A percentile compares a stretch with the other conserved stretches of the same genome.
phyloP scores from a whole-genome alignment of 2,797 vertebrate species.

The Nyctibius grandis region DNA sequence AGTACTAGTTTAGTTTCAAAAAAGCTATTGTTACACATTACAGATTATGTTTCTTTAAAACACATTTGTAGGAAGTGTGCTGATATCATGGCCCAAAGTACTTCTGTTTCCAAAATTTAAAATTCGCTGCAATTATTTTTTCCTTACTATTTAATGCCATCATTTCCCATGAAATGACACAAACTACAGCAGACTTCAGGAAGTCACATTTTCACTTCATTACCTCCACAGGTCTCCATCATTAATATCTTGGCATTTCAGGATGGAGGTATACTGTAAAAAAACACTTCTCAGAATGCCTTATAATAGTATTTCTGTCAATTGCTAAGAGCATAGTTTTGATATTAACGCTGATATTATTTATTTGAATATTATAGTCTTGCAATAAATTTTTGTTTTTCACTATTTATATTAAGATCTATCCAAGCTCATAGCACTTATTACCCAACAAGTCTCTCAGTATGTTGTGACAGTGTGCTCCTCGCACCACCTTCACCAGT shows the following conservation, averaged over 20 bases:
- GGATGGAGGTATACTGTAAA: neutral
- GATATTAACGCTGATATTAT: neutral
- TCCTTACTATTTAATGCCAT: neutral
- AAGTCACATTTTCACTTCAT: neutral
- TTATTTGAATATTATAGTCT: neutral
- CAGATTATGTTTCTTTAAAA: neutral
- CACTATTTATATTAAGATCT: neutral
- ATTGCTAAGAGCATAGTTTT: neutral
- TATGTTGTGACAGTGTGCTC: no score
- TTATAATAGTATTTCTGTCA: neutral
- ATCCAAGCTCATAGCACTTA: neutral
- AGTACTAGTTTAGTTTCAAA: neutral
- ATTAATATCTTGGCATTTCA: neutral
- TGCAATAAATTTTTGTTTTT: neutral
- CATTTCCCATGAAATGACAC: neutral
- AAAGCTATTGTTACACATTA: neutral
- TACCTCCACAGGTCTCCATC: neutral
- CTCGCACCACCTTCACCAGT: no score
- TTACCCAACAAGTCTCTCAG: neutral
- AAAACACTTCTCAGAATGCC: neutral
- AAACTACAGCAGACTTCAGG: neutral
- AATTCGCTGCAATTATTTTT: neutral
- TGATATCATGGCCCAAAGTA: neutral
- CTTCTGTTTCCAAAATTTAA: neutral
- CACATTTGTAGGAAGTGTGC: neutral